A percentile compares a stretch with the other conserved stretches of the same genome.
These are phyloP conservation scores for Anas acuta DNA, from an alignment of 2,797 vertebrate genomes.

Conservation along the genomic window DNA sequence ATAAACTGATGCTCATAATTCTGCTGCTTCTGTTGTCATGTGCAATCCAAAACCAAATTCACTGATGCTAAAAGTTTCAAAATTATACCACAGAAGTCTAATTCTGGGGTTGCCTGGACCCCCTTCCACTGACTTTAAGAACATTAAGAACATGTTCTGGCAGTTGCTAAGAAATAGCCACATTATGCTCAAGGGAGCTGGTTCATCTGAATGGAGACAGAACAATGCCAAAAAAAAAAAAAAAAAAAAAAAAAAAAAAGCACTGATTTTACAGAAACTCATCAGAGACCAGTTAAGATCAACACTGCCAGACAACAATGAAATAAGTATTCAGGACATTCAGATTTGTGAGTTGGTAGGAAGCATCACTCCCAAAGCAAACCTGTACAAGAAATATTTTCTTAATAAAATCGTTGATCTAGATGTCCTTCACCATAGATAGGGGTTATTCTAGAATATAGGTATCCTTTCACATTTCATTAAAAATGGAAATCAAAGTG, in stretches of 20 bases:
- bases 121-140: not conserved
- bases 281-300: not conserved
- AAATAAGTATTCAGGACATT: not conserved
- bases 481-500: not conserved
- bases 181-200: not conserved
- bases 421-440: not conserved
- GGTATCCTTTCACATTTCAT: not conserved
- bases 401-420: not conserved
- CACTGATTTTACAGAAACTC: not conserved
- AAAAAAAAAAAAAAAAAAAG: not conserved
- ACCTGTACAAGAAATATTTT: not conserved
- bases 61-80: not conserved
- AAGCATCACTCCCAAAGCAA: not conserved
- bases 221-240: not conserved
- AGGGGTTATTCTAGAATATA: not conserved
- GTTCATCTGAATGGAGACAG: not conserved
- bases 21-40: slow-evolving; percentile 19
- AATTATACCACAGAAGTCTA: not conserved
- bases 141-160: not conserved
- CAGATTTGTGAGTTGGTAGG: not conserved
- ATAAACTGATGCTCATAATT: slow-evolving; percentile 50
- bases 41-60: slow-evolving; percentile 34
- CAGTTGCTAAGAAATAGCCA: not conserved
- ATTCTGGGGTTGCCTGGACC: not conserved
- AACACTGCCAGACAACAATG: not conserved